These are phyloP conservation scores for Eubasilissa splendida DNA, from an alignment of 2,888 invertebrate genomes.

Conservation along the genomic window DNA sequence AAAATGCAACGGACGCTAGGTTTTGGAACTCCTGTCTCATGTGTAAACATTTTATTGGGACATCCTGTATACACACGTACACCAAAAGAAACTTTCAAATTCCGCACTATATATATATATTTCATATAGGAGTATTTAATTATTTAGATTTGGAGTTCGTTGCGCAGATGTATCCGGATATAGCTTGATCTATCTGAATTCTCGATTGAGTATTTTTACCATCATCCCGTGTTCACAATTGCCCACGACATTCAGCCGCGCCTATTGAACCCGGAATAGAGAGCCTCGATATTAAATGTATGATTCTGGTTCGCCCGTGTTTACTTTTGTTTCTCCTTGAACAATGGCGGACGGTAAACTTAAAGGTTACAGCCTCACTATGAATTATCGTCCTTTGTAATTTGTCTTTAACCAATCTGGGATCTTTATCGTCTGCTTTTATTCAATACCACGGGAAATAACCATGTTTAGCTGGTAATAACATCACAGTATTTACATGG, in stretches of 20 bases:
- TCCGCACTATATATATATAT: no score
- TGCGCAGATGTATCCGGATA: not conserved
- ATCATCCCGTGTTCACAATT: constrained; percentile 32
- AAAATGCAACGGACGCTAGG: no score
- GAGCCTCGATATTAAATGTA: constrained; percentile 28
- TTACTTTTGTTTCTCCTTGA: constrained; percentile 53
- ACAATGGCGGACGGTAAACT: constrained; percentile 53
- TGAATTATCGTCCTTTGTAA: constrained; percentile 56
- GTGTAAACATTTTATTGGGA: no score
- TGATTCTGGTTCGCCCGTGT: constrained; percentile 49
- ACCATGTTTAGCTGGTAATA: not conserved
- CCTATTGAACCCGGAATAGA: constrained; percentile 49
- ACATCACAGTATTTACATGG: not conserved
- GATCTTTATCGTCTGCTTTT: constrained; percentile 22
- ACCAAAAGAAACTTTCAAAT: no score
- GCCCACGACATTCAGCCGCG: constrained; percentile 28
- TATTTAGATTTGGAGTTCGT: constrained; percentile 16
- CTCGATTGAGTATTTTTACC: constrained; percentile 24
- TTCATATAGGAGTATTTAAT: not conserved
- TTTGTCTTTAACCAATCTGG: constrained; percentile 47
- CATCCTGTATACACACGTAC: no score
- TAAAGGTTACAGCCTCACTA: constrained; percentile 50
- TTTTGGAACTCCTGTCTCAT: no score
- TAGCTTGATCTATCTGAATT: not conserved
- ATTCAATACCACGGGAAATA: not conserved